Conservation (phyloP, 2,113 vertebrate species). For the Tragelaphus imberbis region DNA sequence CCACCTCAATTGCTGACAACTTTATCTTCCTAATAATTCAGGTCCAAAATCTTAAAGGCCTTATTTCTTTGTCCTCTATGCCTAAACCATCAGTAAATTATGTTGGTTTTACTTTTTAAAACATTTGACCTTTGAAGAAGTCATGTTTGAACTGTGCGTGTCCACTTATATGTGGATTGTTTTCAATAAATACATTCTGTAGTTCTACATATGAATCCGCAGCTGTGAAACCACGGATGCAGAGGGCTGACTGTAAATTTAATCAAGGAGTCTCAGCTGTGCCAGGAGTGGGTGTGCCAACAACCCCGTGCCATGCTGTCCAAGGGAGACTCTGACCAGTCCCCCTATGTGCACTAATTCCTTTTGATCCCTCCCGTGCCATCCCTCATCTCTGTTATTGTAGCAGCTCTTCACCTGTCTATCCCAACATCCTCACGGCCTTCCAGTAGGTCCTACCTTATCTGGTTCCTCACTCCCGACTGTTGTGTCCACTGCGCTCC, state of each 20-base stretch:
- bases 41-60: not conserved
- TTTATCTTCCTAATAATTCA: not conserved
- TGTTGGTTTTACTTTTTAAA: not conserved
- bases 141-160: not conserved
- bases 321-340: not conserved
- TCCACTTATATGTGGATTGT: not conserved
- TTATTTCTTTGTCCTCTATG: not conserved
- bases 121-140: not conserved
- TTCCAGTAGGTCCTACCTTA: too few relatives aligned
- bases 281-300: not conserved
- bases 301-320: not conserved
- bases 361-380: not conserved
- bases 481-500: not conserved
- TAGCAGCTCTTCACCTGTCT: not conserved
- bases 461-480: not conserved
- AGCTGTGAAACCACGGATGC: not conserved
- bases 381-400: not conserved
- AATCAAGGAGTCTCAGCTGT: not conserved
- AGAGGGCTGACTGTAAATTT: not conserved
- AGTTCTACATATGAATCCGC: not conserved
- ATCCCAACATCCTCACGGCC: not conserved
- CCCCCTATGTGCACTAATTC: not conserved
- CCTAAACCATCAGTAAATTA: not conserved
- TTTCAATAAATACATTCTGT: not conserved
- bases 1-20: not conserved